Base-by-base conservation (phyloP, 2,888 invertebrate species). In the Norana najaformis region DNA sequence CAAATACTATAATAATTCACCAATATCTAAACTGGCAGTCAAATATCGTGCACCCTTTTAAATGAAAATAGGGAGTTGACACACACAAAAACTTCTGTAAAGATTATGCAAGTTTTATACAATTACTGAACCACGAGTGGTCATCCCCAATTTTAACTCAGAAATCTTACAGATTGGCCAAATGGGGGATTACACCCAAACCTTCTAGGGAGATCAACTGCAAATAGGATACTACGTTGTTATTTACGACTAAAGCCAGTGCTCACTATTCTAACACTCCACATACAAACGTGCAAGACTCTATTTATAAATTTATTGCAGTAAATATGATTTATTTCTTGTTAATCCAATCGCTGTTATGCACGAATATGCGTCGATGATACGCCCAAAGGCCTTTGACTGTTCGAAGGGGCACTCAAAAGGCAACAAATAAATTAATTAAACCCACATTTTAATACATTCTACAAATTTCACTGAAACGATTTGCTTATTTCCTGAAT, bases 331-430 rank as follows among this genome's bases (percentile, higher is more conserved):
- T 69, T 69, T 11, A 69, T 69, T 69, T 69, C 30, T n/a, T n/a
- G n/a, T n/a, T 69, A 69, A 69, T n/a, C 30, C 30, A n/a, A 69
- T 30, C n/a, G n/a, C 69, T 1, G 69, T n/a, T 5, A 69, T n/a
- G 69, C 30, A n/a, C 69, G 69, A 69, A 69, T 69, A n/a, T 69
- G 69, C 69, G 69, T 69, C 69, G 69, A 69, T 69, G 69, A 69
- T 69, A 69, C 69, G 69, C 69, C 69, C 69, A 69, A 69, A 30
- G 69, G 30, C 69, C n/a, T 69, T n/a, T n/a, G 69, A 69, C 69
- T 69, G 69, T 69, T 30, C 30, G 69, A 69, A 69, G 30, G 47
- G 69, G 69, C 30, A 69, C 69, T 69, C 69, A 1, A 0, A 11
- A 69, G n/a, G 30, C n/a, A 69, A 69, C 11, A 69, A n/a, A 69